Evolutionary conservation across 2,888 invertebrate genomes (phyloP), one percentile per base, ranked within the genome.

Genomic region (Platycheirus rosarum): DNA sequence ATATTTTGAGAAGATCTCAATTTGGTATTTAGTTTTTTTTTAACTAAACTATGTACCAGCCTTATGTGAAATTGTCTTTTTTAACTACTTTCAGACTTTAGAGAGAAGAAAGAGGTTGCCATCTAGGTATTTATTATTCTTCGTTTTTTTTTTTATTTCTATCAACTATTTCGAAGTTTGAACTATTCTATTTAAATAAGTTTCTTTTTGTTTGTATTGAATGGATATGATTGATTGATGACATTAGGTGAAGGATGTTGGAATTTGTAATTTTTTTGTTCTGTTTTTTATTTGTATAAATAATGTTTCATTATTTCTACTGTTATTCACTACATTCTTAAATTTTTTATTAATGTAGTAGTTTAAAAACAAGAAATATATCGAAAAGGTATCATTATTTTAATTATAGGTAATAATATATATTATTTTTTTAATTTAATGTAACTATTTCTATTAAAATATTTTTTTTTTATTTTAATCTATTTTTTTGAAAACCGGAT

Each of bases 201-300:
- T 35, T 55, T 66, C 69, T 11, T 69, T 62, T 23, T 55, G 11
- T n/a, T 74, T 74, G 57, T 65, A 60, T 70, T 60, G 46, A 8
- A 66, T 76, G 76, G 80, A 82, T 82, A 82, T 82, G 80, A 66
- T 48, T 71, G 40, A 18, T n/a, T n/a, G 13, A 62, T 62, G 71
- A 76, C 26, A 29, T 49, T 14, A 76, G 76, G 66, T 80, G 80
- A 66, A 42, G 71, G 44, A 69, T 73, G n/a, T n/a, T n/a, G n/a
- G n/a, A n/a, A n/a, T n/a, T n/a, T n/a, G n/a, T n/a, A n/a, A n/a
- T 66, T 71, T 60, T 32, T 65, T 63, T 48, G 37, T 46, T 1
- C 8, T 13, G 1, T 9, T 18, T 48, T 8, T 42, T n/a, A 57
- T 60, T 73, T 66, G 4, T 26, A 60, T n/a, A 16, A 51, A 55